Base-by-base conservation (phyloP, 2,888 invertebrate genomes). In the Rotaria socialis region DNA sequence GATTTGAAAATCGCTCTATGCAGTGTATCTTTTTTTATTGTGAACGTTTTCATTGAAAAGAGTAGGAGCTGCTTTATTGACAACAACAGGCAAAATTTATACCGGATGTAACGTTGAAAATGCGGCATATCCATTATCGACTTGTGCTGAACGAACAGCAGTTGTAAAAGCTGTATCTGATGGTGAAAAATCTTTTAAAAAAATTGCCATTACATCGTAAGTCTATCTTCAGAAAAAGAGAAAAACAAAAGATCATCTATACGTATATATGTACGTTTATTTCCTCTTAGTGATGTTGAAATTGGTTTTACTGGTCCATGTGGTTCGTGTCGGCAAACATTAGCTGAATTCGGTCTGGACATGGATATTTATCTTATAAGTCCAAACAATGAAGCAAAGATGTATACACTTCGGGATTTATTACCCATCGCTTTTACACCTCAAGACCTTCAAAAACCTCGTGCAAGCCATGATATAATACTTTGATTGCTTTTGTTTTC, bases 121-220 rank as follows among this genome's bases (percentile, higher is more conserved):
- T 90, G 93, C 94, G 0, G 94, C 95, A 0, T 94, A 94, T 89
- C 93, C 95, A 0, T 94, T 95, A 0, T 91, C 94, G 0, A 93
- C 95, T 84, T 98, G 97, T 91, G 98, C 97, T 0, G 97, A 98
- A 91, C 93, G 96, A 84, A 93, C 94, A 0, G 97, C 96, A 0
- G 92, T 95, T 2, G 93, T 93, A 1, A 95, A 94, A 89, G 96
- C 96, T 0, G 94, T 97, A 0, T 94, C 95, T 86, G 94, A 95
- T 88, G 97, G 97, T 0, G 93, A 94, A 88, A 92, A 90, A 6
- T 93, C 94, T 87, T 95, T 96, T 87, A 88, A 88, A 87, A 90
- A 91, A 10, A 89, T 90, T 2, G 91, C 91, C 22, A 92, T 96
- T 14, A 94, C 94, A n/a, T 80, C 85, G 85, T 85, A 85, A 84